Conservation (phyloP, 2,888 invertebrate genomes). For the Ischnura elegans region DNA sequence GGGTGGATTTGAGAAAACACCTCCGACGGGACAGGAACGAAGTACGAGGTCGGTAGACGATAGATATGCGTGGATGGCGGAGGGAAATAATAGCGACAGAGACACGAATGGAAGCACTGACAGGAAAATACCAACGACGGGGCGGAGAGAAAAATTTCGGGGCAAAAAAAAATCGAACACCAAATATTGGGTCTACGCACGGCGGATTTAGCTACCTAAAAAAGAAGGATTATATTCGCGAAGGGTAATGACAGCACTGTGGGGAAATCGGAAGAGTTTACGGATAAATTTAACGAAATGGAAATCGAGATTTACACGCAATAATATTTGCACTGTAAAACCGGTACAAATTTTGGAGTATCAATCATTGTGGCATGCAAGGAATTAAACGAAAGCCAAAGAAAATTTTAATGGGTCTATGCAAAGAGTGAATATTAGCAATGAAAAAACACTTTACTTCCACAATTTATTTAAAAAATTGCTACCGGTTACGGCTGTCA, state of each 20-base stretch:
- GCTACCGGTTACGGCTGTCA: no score
- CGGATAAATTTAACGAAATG: no score
- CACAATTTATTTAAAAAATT: no score
- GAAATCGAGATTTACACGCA: no score
- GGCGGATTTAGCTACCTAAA: neutral
- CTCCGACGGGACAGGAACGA: neutral
- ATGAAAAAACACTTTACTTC: no score
- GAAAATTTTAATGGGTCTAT: no score
- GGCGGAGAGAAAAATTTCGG: neutral
- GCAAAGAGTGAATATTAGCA: no score
- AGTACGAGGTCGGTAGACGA: neutral
- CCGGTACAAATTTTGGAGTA: no score
- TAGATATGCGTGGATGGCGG: neutral
- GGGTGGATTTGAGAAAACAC: neutral
- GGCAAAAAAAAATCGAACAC: neutral
- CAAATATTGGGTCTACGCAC: neutral
- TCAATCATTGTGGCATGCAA: no score
- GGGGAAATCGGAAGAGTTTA: neutral
- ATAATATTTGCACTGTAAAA: no score
- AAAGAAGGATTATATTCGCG: neutral
- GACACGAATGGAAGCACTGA: slow-evolving; percentile 1
- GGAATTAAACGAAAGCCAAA: no score
- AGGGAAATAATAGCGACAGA: neutral
- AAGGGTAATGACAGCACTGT: neutral
- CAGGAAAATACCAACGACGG: neutral